phyloP scores from a whole-genome alignment of 2,888 invertebrate species.

The Mythimna loreyi region DNA sequence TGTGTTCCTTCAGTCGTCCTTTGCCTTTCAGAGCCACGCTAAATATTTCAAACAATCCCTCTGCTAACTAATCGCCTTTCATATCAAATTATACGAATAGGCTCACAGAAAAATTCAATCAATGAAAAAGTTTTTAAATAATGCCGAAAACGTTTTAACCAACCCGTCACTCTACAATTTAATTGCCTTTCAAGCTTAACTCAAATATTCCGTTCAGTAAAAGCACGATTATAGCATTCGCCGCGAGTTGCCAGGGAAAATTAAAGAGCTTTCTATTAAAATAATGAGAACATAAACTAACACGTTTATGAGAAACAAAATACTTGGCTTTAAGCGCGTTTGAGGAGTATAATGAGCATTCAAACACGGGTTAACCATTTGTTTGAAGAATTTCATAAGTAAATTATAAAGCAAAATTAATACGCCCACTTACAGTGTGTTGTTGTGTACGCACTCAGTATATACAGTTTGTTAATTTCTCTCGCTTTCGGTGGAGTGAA shows the following conservation, averaged over 20 bases:
- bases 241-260: conserved; percentile 15
- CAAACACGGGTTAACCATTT: conserved; percentile 34
- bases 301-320: conserved; percentile 41
- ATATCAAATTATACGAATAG: background rate
- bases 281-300: conserved; percentile 38
- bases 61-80: background rate
- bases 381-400: conserved; percentile 32
- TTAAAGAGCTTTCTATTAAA: conserved; percentile 45
- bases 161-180: conserved; percentile 7
- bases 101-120: background rate
- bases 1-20: too few relatives aligned
- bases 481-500: too few relatives aligned
- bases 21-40: too few relatives aligned
- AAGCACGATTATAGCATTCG: conserved; percentile 19
- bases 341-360: conserved; percentile 47
- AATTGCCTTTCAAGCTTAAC: conserved; percentile 33
- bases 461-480: background rate
- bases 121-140: conserved; percentile 10
- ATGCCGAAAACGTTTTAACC: conserved; percentile 11
- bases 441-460: background rate
- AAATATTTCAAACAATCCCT: too few relatives aligned
- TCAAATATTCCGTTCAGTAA: conserved; percentile 24
- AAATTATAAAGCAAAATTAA: conserved; percentile 34
- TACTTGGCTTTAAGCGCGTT: conserved; percentile 33
- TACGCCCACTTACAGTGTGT: conserved; percentile 7